A percentile compares a stretch with the other conserved stretches of the same genome.
phyloP scores from a whole-genome alignment of 2,888 invertebrate species.

The Aphelenchoides bicaudatus region DNA sequence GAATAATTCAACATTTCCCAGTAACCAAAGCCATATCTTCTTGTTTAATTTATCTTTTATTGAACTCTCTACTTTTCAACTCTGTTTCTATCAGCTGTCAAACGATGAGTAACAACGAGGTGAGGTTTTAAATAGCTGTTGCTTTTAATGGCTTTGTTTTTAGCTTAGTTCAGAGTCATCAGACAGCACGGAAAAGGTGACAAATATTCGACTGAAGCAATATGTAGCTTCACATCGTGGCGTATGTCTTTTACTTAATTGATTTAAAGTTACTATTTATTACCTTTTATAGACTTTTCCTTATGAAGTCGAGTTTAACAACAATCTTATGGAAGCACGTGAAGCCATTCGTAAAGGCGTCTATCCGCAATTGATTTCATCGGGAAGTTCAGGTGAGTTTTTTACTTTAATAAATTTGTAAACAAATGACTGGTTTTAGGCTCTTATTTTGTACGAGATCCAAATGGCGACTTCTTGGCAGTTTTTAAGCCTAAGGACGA shows the following conservation, averaged over 20 bases:
- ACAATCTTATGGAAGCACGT: constrained; percentile 32
- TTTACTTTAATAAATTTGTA: too few species aligned
- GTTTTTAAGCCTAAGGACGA: constrained; percentile 99
- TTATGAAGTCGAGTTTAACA: constrained; percentile 34
- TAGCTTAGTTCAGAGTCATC: not conserved
- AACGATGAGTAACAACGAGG: not conserved
- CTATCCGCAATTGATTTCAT: constrained; percentile 45
- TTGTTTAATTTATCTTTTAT: too few species aligned
- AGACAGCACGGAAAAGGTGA: not conserved
- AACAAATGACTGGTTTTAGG: too few species aligned
- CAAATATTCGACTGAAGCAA: not conserved
- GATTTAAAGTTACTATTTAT: too few species aligned
- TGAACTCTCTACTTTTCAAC: too few species aligned
- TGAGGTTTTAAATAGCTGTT: not conserved
- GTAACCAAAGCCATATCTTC: too few species aligned
- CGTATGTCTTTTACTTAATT: not conserved
- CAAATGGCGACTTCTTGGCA: constrained; percentile 73
- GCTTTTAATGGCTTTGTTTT: not conserved
- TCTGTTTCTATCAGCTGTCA: too few species aligned
- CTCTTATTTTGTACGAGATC: constrained; percentile 94
- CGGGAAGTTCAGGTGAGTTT: constrained; percentile 51
- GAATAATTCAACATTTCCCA: not conserved
- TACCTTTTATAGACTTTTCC: not conserved
- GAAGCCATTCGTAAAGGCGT: constrained; percentile 45
- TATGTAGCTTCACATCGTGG: not conserved